Evolutionary conservation across 2,113 vertebrate genomes (phyloP).

Genomic region (Gymnogyps californianus): DNA sequence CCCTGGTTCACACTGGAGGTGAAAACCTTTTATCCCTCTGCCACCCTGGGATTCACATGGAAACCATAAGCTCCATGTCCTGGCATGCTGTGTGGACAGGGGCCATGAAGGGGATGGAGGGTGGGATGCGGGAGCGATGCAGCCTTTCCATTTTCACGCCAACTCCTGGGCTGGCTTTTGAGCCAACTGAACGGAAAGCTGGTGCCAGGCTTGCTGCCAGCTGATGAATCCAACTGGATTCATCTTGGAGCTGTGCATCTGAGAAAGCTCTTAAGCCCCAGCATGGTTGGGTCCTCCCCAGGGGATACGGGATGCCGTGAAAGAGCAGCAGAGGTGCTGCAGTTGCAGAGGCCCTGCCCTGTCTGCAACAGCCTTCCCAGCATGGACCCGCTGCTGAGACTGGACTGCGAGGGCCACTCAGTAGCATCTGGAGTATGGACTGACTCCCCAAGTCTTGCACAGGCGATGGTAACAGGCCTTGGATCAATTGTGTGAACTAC

Average conservation of each 20-base stretch:
- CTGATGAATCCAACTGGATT: constrained; percentile 7
- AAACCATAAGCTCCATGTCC: neutral
- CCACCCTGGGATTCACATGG: neutral
- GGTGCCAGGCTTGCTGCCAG: neutral
- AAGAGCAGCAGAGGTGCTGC: neutral
- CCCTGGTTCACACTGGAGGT: neutral
- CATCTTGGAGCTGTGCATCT: neutral
- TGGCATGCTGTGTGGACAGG: rapidly evolving
- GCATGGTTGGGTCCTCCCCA: neutral
- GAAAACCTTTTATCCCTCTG: neutral
- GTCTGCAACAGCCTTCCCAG: neutral
- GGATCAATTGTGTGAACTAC: neutral
- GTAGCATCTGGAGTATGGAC: neutral
- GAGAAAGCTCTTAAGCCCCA: neutral
- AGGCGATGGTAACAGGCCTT: neutral
- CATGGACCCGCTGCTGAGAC: neutral
- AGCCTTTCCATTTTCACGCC: neutral
- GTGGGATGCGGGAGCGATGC: neutral
- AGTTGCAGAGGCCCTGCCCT: neutral
- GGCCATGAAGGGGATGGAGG: neutral
- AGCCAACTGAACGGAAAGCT: neutral
- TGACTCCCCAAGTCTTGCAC: neutral
- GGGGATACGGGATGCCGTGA: neutral
- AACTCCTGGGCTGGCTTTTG: neutral
- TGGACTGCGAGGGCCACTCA: neutral